phyloP scores from a whole-genome alignment of 2,797 vertebrate species.

The Hippoglossus hippoglossus region DNA sequence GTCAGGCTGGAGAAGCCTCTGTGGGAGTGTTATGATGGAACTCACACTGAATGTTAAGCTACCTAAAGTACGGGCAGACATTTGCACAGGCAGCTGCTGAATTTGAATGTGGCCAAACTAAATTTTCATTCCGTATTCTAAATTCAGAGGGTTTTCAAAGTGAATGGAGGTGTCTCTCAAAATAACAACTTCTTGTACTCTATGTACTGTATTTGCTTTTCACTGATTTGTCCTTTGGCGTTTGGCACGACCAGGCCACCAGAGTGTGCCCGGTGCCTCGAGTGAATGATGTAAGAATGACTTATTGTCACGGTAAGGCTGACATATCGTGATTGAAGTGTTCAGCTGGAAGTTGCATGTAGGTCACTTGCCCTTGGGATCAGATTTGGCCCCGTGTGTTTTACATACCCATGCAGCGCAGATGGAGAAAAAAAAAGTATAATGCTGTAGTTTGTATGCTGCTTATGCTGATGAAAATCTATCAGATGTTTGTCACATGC shows the following conservation, averaged over 20 bases:
- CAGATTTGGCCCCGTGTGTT: slow-evolving; percentile 33
- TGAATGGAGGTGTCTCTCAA: not conserved
- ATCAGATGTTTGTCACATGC: slow-evolving; percentile 48
- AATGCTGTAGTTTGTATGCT: slow-evolving; percentile 13
- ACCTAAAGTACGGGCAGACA: slow-evolving; percentile 5
- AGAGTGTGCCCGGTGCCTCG: slow-evolving; percentile 15
- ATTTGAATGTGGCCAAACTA: slow-evolving; percentile 6
- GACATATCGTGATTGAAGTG: slow-evolving; percentile 41
- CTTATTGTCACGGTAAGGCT: slow-evolving; percentile 36
- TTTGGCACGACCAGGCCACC: not conserved
- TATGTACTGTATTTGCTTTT: slow-evolving; percentile 1
- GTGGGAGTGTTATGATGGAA: slow-evolving; percentile 10
- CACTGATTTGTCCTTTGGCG: not conserved
- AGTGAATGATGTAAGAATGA: slow-evolving; percentile 39
- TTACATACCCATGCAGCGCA: slow-evolving; percentile 40
- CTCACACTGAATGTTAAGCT: slow-evolving; percentile 24
- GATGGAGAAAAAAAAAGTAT: slow-evolving; percentile 25
- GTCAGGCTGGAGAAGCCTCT: slow-evolving; percentile 16
- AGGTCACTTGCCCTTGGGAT: slow-evolving; percentile 52
- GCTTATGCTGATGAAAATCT: slow-evolving; percentile 44
- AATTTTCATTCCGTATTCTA: slow-evolving; percentile 5
- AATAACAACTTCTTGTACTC: not conserved
- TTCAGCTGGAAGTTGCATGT: slow-evolving; percentile 41
- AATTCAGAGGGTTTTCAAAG: slow-evolving; percentile 9
- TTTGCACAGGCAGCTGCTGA: slow-evolving; percentile 1